Evolutionary conservation across 1,140 invertebrate genomes (phyloP), one percentile per base, ranked within the genome.

Genomic region (Atopsyche davidsoni): DNA sequence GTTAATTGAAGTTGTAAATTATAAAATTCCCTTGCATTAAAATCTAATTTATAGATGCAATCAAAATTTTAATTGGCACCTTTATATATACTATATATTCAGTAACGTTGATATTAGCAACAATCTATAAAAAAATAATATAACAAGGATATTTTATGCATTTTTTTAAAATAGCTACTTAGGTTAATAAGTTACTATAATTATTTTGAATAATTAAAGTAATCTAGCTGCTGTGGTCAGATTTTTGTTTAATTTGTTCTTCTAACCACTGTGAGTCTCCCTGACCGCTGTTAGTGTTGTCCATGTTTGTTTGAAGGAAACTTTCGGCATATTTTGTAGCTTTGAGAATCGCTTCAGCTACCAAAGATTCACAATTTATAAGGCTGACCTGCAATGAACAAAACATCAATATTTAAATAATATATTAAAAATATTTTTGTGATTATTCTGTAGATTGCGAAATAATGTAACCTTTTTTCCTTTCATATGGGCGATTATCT

Each of bases 321-420:
- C 60, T 59, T 36, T 69, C 63, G 2, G 68, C 69, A 35, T 55
- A 72, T 41, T 63, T 62, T 32, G 65, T 68, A 11, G 66, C 70
- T 10, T 62, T 60, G 1, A 65, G 53, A 62, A 73, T 69, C 7
- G 69, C 69, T 55, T 70, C 68, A 18, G 67, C 68, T 9, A 73
- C 70, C 48, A 71, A 56, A 39, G 69, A 64, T 56, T 73, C 70
- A 51, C 70, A 73, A 42, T 63, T 71, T 40, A 73, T 73, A 1
- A 73, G 59, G 52, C 68, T 70, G 39, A 72, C 70, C 70, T 73
- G 53, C 2, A 55, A 56, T 13, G 16, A 57, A 34, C 10, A 40
- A 24, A 13, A 25, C 46, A 43, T 32, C 17, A 39, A 28, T 23
- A 28, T 16, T 42, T 42, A 10, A 11, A 48, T 16, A 31, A n/a